Percentiles rank a stretch among this genome's conserved stretches.
These are phyloP conservation scores for Carapus acus DNA, from an alignment of 2,797 vertebrate species.

Conservation along the genomic window DNA sequence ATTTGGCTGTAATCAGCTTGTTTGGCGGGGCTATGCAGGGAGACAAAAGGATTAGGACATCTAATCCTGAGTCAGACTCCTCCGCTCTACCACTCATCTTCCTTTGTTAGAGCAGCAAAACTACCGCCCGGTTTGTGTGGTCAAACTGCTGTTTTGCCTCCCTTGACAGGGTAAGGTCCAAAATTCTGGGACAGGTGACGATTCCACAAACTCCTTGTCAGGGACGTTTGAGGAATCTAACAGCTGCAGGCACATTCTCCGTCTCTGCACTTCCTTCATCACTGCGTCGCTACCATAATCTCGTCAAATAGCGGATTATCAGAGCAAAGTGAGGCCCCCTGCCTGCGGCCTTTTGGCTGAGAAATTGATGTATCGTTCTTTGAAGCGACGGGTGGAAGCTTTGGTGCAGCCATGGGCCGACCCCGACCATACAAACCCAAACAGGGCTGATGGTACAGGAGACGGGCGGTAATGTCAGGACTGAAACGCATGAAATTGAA, in stretches of 20 bases:
- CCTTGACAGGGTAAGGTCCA: too few species aligned
- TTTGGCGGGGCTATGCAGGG: conserved; percentile 52
- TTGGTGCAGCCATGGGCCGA: too few species aligned
- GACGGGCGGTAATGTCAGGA: too few species aligned
- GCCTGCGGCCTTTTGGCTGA: too few species aligned
- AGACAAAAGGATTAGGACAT: conserved; percentile 42
- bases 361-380: too few species aligned
- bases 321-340: too few species aligned
- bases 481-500: too few species aligned
- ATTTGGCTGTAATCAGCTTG: conserved; percentile 63
- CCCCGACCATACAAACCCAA: too few species aligned
- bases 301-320: too few species aligned
- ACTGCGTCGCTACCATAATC: conserved; percentile 24
- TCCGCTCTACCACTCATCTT: conserved; percentile 20
- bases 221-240: conserved; percentile 21
- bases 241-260: conserved; percentile 44
- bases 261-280: conserved; percentile 23
- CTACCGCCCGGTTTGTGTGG: background rate
- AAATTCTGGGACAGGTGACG: conserved; percentile 22
- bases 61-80: conserved; percentile 55
- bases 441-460: too few species aligned
- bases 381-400: too few species aligned
- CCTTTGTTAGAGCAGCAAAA: conserved; percentile 30
- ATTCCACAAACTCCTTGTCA: conserved; percentile 7
- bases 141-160: too few species aligned